A percentile compares a stretch with the other conserved stretches of the same genome.
Evolutionary conservation across 2,797 vertebrate genomes (phyloP).

Genomic region (Sebastolobus altivelis): DNA sequence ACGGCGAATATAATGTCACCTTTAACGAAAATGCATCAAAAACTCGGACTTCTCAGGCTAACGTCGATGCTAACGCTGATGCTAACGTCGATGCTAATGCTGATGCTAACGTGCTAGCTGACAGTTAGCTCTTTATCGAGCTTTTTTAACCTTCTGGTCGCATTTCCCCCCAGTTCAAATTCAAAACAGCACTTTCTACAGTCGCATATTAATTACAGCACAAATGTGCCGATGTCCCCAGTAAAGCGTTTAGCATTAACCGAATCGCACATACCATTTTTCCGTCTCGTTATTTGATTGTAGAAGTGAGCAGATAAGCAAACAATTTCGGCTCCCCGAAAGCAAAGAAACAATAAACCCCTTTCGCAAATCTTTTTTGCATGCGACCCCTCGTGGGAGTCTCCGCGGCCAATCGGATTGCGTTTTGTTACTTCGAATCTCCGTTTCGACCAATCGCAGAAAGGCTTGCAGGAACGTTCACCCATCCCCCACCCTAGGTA

Average conservation of each 20-base stretch:
- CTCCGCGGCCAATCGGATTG: constrained; percentile 70
- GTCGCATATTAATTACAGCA: not conserved
- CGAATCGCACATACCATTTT: constrained; percentile 82
- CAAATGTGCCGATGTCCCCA: rapidly evolving
- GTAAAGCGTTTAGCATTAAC: not conserved
- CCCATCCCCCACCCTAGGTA: constrained; percentile 84
- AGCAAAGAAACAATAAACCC: constrained; percentile 88
- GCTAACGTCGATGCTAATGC: too few species aligned
- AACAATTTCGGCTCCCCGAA: constrained; percentile 82
- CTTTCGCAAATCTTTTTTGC: constrained; percentile 76
- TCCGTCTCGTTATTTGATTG: constrained; percentile 73
- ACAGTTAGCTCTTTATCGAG: constrained; percentile 67
- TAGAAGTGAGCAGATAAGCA: constrained; percentile 68
- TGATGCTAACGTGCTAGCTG: constrained; percentile 67
- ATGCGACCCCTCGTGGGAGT: constrained; percentile 75
- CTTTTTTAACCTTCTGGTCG: constrained; percentile 56
- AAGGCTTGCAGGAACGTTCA: constrained; percentile 46
- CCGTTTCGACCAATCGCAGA: constrained; percentile 70
- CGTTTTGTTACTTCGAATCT: constrained; percentile 81
- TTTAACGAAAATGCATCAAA: not conserved
- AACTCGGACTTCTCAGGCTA: constrained; percentile 23
- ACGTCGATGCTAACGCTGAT: not conserved
- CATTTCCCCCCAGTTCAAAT: constrained; percentile 43
- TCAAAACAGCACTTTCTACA: constrained; percentile 45
- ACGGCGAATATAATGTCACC: rapidly evolving